Percentiles rank a stretch among this genome's conserved stretches.
Evolutionary conservation across 2,888 invertebrate species (phyloP).

Genomic region (Kryphioiulus occultus): DNA sequence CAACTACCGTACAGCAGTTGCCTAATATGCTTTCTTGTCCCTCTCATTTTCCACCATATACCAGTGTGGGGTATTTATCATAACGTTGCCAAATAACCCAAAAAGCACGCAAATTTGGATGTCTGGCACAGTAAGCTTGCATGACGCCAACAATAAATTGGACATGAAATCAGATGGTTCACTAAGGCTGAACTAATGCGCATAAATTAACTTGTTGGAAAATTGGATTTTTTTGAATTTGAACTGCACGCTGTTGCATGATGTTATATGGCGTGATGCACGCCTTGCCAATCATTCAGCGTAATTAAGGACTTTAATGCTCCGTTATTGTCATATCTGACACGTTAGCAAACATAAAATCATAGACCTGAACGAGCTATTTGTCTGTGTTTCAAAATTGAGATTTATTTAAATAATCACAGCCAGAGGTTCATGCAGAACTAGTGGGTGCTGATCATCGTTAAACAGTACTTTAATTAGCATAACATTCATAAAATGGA

Average conservation of each 20-base stretch:
- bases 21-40: neutral
- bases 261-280: neutral
- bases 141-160: slow-evolving; percentile 3
- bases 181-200: slow-evolving; percentile 21
- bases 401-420: too few relatives aligned
- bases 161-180: slow-evolving; percentile 27
- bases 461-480: too few relatives aligned
- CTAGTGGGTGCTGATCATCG: too few relatives aligned
- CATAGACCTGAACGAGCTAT: neutral
- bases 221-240: neutral
- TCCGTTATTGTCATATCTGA: neutral
- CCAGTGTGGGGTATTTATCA: neutral
- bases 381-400: neutral
- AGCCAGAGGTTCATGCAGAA: too few relatives aligned
- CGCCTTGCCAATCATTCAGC: neutral
- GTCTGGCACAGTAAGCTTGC: neutral
- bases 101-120: neutral
- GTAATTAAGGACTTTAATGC: neutral
- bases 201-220: slow-evolving; percentile 21
- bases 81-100: neutral
- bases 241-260: neutral
- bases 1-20: neutral
- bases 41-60: neutral
- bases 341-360: neutral
- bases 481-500: too few relatives aligned